Evolutionary conservation across 2,888 invertebrate genomes (phyloP).

Genomic region (Margaritifera margaritifera): DNA sequence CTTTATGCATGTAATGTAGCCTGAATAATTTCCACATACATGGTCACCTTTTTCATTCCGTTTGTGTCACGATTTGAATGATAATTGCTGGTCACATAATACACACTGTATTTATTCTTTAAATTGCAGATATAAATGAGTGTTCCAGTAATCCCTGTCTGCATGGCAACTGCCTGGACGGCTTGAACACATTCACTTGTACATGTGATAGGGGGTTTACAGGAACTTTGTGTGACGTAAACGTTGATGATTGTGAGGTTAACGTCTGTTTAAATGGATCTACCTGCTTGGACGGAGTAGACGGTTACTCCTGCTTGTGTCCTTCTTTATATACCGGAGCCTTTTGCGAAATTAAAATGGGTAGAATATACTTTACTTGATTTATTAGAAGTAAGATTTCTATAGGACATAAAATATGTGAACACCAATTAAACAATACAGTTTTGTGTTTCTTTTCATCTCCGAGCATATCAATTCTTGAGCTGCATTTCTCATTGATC

Average conservation of each 20-base stretch:
- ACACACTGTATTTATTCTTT: neutral
- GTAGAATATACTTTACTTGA: neutral
- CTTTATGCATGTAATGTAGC: too few species aligned
- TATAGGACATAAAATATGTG: too few species aligned
- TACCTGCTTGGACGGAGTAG: slow-evolving; percentile 17
- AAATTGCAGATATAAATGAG: slow-evolving; percentile 15
- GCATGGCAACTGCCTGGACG: slow-evolving; percentile 13
- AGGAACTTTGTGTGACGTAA: slow-evolving; percentile 18
- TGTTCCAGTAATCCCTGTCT: slow-evolving; percentile 17
- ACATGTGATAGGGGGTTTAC: slow-evolving; percentile 13
- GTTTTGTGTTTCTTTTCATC: too few species aligned
- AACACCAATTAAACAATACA: too few species aligned
- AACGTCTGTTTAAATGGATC: slow-evolving; percentile 19
- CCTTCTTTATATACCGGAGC: slow-evolving; percentile 9
- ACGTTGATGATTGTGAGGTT: slow-evolving; percentile 25
- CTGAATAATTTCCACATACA: too few species aligned
- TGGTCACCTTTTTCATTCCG: neutral
- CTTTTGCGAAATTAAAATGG: slow-evolving; percentile 17
- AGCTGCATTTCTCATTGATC: too few species aligned
- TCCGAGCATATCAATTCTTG: too few species aligned
- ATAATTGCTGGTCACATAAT: neutral
- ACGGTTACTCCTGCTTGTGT: slow-evolving; percentile 17
- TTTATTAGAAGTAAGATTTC: too few species aligned
- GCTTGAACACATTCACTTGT: slow-evolving; percentile 8
- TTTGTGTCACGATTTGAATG: neutral